phyloP scores from a whole-genome alignment of 92 coral and sea anemone genomes.

The Epizoanthus fatuus region DNA sequence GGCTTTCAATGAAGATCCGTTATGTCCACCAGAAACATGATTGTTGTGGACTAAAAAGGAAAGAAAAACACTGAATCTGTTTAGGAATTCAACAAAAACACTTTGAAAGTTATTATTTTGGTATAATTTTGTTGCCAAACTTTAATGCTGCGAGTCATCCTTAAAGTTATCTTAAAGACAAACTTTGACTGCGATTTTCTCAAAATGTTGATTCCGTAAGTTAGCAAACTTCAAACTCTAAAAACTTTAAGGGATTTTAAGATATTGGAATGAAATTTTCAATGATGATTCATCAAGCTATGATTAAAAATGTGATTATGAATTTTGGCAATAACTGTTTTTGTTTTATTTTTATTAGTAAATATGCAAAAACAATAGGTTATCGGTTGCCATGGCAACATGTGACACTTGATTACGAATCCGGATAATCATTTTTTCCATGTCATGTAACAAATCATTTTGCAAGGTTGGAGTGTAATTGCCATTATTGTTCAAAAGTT shows the following conservation, averaged over 20 bases:
- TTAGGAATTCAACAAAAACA: too few relatives aligned
- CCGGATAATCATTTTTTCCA: slow-evolving; percentile 10
- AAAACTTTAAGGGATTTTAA: slow-evolving; percentile 35
- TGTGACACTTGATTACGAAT: slow-evolving; percentile 9
- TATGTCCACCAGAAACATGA: slow-evolving; percentile 5
- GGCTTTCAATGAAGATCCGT: slow-evolving; percentile 43
- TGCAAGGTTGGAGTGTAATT: slow-evolving; percentile 24
- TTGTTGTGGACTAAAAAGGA: slow-evolving; percentile 2
- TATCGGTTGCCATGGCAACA: slow-evolving; percentile 42
- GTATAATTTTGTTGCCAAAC: not conserved
- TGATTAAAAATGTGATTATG: slow-evolving; percentile 23
- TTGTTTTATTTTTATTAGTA: slow-evolving; percentile 17
- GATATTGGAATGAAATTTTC: slow-evolving; percentile 50
- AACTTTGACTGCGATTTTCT: slow-evolving; percentile 35
- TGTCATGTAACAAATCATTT: not conserved
- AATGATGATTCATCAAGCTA: slow-evolving; percentile 45
- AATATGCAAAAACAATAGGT: slow-evolving; percentile 8
- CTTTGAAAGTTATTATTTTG: not conserved
- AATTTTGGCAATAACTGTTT: slow-evolving; percentile 9
- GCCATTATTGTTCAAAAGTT: slow-evolving; percentile 19
- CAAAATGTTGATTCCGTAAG: slow-evolving; percentile 27
- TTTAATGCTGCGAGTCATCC: not conserved
- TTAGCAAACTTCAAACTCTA: slow-evolving; percentile 19
- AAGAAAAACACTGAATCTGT: slow-evolving; percentile 10
- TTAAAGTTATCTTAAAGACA: not conserved